Conservation (phyloP, 2,113 vertebrate genomes). For the Lycocorax pyrrhopterus region DNA sequence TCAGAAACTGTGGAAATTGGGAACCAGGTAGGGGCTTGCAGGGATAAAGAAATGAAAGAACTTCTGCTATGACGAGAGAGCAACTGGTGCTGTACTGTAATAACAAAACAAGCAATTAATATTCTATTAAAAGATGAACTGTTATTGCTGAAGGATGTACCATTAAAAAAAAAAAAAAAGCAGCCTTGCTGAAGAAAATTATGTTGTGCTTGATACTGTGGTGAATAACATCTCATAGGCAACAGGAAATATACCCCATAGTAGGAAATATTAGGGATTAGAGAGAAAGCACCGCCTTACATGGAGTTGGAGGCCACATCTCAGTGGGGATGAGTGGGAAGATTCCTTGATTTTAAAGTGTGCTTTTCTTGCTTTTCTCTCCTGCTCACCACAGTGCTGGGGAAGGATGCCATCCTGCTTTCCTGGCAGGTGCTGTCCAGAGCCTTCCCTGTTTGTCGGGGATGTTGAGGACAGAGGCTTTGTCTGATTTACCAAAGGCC, state of each 20-base stretch:
- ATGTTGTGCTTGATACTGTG: neutral
- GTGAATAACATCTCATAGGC: neutral
- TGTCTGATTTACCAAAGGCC: neutral
- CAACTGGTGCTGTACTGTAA: neutral
- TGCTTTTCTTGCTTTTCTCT: neutral
- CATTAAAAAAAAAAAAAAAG: neutral
- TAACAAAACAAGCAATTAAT: neutral
- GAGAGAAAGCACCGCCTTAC: neutral
- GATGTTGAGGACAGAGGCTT: neutral
- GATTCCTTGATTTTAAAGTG: neutral
- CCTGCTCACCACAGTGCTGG: fast-evolving
- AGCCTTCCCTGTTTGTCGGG: neutral
- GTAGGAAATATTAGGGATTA: neutral
- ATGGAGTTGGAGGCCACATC: neutral
- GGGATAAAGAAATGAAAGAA: neutral
- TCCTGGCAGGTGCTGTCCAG: fast-evolving
- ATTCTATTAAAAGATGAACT: neutral
- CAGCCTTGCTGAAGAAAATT: neutral
- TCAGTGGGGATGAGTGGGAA: neutral
- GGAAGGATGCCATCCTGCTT: neutral
- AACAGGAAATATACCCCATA: neutral
- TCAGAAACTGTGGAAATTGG: neutral
- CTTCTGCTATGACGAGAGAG: neutral
- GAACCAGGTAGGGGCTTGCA: neutral
- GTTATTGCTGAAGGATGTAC: neutral